phyloP scores from a whole-genome alignment of 2,888 invertebrate genomes.

The Lycophotia porphyrea region DNA sequence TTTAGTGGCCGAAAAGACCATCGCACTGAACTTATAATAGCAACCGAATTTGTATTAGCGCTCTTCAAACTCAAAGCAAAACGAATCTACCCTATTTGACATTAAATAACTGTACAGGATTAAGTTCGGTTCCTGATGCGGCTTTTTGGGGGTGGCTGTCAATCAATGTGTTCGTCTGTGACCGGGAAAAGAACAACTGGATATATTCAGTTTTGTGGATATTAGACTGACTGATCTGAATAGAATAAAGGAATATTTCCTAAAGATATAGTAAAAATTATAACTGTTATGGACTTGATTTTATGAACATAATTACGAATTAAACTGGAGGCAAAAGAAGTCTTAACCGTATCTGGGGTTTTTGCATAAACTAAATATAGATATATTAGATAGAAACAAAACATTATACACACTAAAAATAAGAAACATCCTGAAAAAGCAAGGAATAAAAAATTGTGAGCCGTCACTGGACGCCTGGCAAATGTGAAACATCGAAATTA shows the following conservation, averaged over 20 bases:
- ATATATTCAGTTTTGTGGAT: neutral
- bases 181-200: constrained; percentile 51
- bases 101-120: constrained; percentile 84
- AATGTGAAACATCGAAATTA: too few relatives aligned
- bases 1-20: constrained; percentile 87
- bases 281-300: too few relatives aligned
- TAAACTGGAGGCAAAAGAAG: too few relatives aligned
- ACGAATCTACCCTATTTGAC: constrained; percentile 82
- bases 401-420: too few relatives aligned
- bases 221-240: neutral
- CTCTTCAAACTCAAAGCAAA: constrained; percentile 77
- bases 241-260: neutral
- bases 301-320: neutral
- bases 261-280: neutral
- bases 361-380: too few relatives aligned
- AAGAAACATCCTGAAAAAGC: too few relatives aligned
- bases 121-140: constrained; percentile 70
- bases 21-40: constrained; percentile 79
- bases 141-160: constrained; percentile 57
- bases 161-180: constrained; percentile 60
- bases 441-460: too few relatives aligned
- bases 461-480: too few relatives aligned
- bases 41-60: constrained; percentile 83
- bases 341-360: too few relatives aligned
- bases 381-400: too few relatives aligned